Evolutionary conservation across 2,888 invertebrate species (phyloP).

Genomic region (Uropetala carovei): DNA sequence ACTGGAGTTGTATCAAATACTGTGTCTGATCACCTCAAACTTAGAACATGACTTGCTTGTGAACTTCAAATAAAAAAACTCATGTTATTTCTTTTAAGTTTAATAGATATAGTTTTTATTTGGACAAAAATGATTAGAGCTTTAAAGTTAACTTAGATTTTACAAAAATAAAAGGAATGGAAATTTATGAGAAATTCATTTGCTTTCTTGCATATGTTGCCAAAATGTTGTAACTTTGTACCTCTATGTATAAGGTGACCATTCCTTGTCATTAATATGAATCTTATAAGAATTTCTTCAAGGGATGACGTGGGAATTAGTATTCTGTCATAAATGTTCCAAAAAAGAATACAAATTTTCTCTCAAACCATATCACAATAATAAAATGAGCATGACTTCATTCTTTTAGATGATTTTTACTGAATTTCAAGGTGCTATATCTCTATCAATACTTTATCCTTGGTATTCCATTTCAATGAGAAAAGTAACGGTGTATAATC

Average conservation of each 20-base stretch:
- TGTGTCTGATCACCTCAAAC: conserved; percentile 28
- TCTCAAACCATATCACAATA: neutral
- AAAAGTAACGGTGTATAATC: too few species aligned
- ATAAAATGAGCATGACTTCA: conserved; percentile 14
- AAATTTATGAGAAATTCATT: conserved; percentile 1
- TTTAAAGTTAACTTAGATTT: conserved; percentile 7
- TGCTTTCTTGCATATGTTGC: neutral
- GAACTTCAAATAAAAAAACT: conserved; percentile 27
- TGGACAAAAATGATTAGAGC: neutral
- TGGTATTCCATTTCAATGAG: too few species aligned
- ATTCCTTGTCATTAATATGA: neutral
- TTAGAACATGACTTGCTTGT: conserved; percentile 27
- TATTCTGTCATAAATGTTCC: neutral
- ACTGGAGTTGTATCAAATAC: neutral
- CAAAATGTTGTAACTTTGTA: neutral
- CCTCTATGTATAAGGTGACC: neutral
- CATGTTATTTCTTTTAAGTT: conserved; percentile 25
- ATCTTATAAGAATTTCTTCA: neutral
- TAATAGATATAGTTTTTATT: neutral
- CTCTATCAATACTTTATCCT: too few species aligned
- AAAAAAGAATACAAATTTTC: neutral
- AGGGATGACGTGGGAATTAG: neutral
- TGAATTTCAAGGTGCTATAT: too few species aligned
- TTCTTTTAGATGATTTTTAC: too few species aligned
- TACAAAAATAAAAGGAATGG: neutral